Base-by-base conservation (phyloP, 2,113 vertebrate genomes). In the Otocyon megalotis region DNA sequence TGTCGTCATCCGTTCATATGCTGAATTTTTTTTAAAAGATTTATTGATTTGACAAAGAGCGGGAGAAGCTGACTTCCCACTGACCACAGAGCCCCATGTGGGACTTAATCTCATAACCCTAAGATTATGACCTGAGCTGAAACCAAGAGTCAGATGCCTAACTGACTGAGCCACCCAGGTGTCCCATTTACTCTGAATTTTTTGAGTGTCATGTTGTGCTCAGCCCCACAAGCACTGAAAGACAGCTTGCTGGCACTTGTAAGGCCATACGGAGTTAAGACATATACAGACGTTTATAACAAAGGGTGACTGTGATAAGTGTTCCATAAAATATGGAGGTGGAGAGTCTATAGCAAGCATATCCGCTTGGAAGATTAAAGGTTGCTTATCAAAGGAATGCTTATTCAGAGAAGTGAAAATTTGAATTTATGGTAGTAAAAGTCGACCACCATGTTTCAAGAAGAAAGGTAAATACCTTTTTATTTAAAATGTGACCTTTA, bases 401-500 rank as follows among this genome's bases (percentile, higher is more conserved):
- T 37, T 65, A 77, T 76, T 35, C 11, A 30, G 71, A 43, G 30
- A 85, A 63, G 15, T 80, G 54, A 72, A 65, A 72, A 7, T 94
- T 94, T 50, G 80, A 67, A 60, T 82, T 90, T 63, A 26, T 35
- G 13, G 48, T 86, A 22, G 32, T 89, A 37, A 77, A n/a, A 69
- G 37, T 58, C 48, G 50, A 30, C 24, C 22, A 62, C 30, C 82
- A 72, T 69, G 32, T 92, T 54, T 95, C 28, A 83, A 30, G 65
- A 83, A 88, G 67, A 92, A 80, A 87, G 26, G 43, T n/a, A n/a
- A 96, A 35, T 65, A 43, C 62, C 20, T 80, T 80, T 54, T 26
- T 95, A 79, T 63, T 74, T 88, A 87, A 88, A 88, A 82, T 65
- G 48, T 53, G 28, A 37, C n/a, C 28, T 90, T 84, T 62, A 26